Base-by-base conservation (phyloP, 2,888 invertebrate genomes). In the Metellina segmentata region DNA sequence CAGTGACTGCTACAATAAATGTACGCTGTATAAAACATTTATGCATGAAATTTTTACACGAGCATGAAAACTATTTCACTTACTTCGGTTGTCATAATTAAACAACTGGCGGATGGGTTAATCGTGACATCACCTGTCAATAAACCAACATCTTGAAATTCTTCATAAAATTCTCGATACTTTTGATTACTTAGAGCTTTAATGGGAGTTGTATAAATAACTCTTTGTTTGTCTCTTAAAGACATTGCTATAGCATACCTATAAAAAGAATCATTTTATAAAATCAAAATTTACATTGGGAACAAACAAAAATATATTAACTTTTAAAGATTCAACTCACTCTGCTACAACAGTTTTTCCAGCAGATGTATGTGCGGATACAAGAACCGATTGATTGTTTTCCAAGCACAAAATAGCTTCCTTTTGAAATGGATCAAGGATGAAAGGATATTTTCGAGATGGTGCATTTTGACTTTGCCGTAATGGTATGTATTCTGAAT, bases 21-120 rank as follows among this genome's bases (percentile, higher is more conserved):
- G 6, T 1, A 61, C 13, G 1, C 6, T 0, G 9, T 5, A 61
- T 8, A 6, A 9, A 61, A 61, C 61, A 61, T 77, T 77, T 77
- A 48, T 48, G 5, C 4, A 19, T 49, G 34, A 74, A 19, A 74
- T 7, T 16, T 6, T 16, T 19, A 74, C 9, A n/a, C 6, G 0
- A 20, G 20, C 1, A 8, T 7, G 7, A 0, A 4, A 19, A 70
- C n/a, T 49, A 19, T 16, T 61, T 16, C n/a, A 93, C 89, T 93
- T 95, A 97, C 97, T 96, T 99, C 99, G n/a, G 99, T 99, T 0
- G 99, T 99, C 99, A 99, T 99, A 93, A 99, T 99, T 70, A 99
- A 96, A 95, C 99, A 98, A 87, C 98, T 98, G 16, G 99, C 99
- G 69, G 97, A 97, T 6, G 99, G 99, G 96, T 99, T 99, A 87